A percentile compares a stretch with the other conserved stretches of the same genome.
These are phyloP conservation scores for Lerema accius DNA, from an alignment of 1,140 invertebrate genomes.

Conservation along the genomic window DNA sequence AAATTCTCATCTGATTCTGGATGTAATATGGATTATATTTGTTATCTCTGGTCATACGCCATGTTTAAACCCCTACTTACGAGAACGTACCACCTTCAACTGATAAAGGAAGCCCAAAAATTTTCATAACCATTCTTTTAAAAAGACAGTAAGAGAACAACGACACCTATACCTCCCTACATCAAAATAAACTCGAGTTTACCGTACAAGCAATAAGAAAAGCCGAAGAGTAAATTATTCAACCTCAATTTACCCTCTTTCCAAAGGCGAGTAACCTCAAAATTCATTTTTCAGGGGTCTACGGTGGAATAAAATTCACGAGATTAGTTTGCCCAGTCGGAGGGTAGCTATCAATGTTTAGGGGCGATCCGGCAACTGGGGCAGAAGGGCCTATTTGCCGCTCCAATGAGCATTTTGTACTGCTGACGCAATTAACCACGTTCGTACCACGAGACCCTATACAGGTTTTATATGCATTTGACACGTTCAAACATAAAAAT, in stretches of 20 bases:
- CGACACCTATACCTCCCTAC: conserved; percentile 10
- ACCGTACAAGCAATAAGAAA: conserved; percentile 49
- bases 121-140: conserved; percentile 16
- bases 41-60: too few species aligned
- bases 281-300: conserved; percentile 70
- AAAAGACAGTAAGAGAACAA: conserved; percentile 12
- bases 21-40: too few species aligned
- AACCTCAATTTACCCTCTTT: conserved; percentile 61
- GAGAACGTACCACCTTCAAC: too few species aligned
- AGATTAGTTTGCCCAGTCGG: conserved; percentile 57
- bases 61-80: too few species aligned
- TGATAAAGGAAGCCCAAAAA: too few species aligned
- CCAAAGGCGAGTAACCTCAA: conserved; percentile 54
- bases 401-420: conserved; percentile 67
- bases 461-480: neutral
- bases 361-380: conserved; percentile 56
- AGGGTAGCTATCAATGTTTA: conserved; percentile 56
- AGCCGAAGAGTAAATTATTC: conserved; percentile 61
- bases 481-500: too few species aligned
- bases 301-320: conserved; percentile 54
- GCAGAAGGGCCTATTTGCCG: conserved; percentile 73
- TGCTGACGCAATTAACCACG: conserved; percentile 60
- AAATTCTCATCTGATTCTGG: too few species aligned
- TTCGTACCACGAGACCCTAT: conserved; percentile 4
- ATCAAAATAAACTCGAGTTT: conserved; percentile 29